Evolutionary conservation across 2,888 invertebrate species (phyloP), one percentile per base, ranked within the genome.

Genomic region (Nemotelus nigrinus): DNA sequence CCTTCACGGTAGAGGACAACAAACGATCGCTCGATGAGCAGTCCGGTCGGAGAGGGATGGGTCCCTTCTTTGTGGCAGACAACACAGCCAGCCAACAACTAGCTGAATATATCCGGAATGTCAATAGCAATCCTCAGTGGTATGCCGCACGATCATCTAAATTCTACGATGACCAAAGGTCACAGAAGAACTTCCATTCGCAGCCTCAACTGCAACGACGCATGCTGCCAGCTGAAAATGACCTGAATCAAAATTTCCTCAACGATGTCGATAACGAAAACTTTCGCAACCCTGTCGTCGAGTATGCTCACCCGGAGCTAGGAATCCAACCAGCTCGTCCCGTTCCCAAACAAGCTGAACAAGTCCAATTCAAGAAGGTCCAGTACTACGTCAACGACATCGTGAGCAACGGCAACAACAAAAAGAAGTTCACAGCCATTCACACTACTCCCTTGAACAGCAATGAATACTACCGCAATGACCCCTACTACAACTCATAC

Each of bases 281-380:
- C 48, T 92, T 92, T 0, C 88, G 94, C 58, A 91, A 92, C 44
- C 94, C 94, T 0, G 93, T 94, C 2, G 88, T 94, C 0, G 93
- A 94, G 82, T 94, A 94, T 83, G 94, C 94, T 0, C 94, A 94
- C 84, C 94, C 94, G 0, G 94, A 94, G 82, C 86, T 94, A 3
- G 94, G 94, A 10, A 91, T 93, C 0, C 94, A 94, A 84, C 92
- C 93, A 0, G 93, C 93, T 0, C 92, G 92, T 85, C 89, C 89
- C 2, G 88, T 88, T 2, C 84, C 87, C n/a, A 86, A 86, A 60
- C 77, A 68, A 58, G 60, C 44, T 7, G 77, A 78, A 7, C 57
- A 83, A 39, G 83, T 82, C 53, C 47, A 71, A 77, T 47, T 82
- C 82, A 65, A 83, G 79, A 79, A 82, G 81, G 64, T 82, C 72